Evolutionary conservation across 2,797 vertebrate genomes (phyloP).

Genomic region (Hydrolagus colliei): DNA sequence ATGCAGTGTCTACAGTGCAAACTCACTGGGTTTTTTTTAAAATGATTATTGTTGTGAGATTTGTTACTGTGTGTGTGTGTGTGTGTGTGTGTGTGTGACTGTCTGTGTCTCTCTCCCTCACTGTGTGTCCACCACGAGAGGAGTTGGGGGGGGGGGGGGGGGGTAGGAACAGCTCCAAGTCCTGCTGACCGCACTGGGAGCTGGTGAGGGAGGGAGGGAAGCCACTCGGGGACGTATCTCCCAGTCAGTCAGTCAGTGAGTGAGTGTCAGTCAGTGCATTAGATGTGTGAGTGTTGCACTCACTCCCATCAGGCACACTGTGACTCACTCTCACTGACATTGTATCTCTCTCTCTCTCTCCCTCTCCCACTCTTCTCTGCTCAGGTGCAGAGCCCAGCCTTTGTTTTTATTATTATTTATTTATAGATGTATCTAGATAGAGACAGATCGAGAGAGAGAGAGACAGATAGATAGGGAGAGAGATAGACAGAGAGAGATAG

Average conservation of each 20-base stretch:
- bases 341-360: constrained; percentile 21
- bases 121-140: background rate
- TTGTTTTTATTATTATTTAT: background rate
- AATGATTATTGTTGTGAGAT: background rate
- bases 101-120: too few species aligned
- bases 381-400: background rate
- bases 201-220: background rate
- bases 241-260: background rate
- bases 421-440: too few species aligned
- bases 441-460: too few species aligned
- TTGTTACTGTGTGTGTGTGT: background rate
- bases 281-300: constrained; percentile 20
- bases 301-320: constrained; percentile 18
- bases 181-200: background rate
- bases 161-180: background rate
- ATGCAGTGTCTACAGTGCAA: background rate
- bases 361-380: background rate
- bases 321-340: constrained; percentile 29
- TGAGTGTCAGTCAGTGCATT: constrained; percentile 15
- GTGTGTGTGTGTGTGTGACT: too few species aligned
- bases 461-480: too few species aligned
- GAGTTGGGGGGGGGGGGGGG: background rate
- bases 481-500: too few species aligned
- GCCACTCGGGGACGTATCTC: too few species aligned
- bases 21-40: too few species aligned